phyloP scores from a whole-genome alignment of 37 sponge, comb jelly and placozoan species.

The Eunapius fragilis region DNA sequence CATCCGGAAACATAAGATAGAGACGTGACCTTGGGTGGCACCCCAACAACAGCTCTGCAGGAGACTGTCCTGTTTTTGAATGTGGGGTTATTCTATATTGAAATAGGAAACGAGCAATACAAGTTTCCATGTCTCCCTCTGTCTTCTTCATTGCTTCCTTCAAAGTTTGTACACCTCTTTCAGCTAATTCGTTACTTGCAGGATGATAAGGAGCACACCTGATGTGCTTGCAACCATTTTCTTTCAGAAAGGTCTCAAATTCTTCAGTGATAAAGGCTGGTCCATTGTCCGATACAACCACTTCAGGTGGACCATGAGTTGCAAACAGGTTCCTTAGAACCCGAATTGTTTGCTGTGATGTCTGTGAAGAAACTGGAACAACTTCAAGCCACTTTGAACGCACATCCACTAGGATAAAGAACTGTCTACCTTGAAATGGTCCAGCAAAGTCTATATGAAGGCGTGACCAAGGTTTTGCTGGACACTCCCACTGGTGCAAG shows the following conservation, averaged over 20 bases:
- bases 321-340: slow-evolving; percentile 31
- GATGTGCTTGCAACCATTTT: slow-evolving; percentile 8
- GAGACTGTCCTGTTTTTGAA: no score
- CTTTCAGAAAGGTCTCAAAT: background rate
- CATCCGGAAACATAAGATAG: no score
- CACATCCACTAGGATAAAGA: slow-evolving; percentile 28
- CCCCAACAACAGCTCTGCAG: no score
- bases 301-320: slow-evolving; percentile 39
- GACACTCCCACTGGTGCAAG: slow-evolving; percentile 38
- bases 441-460: slow-evolving; percentile 32
- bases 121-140: no score
- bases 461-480: slow-evolving; percentile 15
- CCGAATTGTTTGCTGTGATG: slow-evolving; percentile 14
- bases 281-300: slow-evolving; percentile 19
- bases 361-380: slow-evolving; percentile 1
- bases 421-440: slow-evolving; percentile 24
- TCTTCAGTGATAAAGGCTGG: slow-evolving; percentile 7
- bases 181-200: background rate
- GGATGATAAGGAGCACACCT: slow-evolving; percentile 18
- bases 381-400: slow-evolving; percentile 42
- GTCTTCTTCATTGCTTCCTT: slow-evolving; percentile 11
- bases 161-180: slow-evolving; percentile 6
- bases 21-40: background rate
- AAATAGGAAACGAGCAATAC: no score
- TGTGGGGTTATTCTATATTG: no score